Conservation (phyloP, 2,113 vertebrate genomes). For the Illadopsis cleaveri region DNA sequence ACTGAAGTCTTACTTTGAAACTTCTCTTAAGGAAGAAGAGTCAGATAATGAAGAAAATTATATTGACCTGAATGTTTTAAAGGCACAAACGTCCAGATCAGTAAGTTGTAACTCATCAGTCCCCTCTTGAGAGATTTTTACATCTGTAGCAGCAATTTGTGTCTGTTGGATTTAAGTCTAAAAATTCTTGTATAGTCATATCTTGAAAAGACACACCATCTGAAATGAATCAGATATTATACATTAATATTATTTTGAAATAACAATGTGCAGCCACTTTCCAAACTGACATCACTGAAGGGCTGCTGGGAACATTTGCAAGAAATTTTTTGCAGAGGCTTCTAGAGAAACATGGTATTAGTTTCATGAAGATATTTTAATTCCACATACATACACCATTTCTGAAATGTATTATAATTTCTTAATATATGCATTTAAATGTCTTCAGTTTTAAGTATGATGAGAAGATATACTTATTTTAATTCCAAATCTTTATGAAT, state of each 20-base stretch:
- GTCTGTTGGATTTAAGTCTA: not conserved
- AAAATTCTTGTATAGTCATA: not conserved
- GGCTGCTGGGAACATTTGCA: not conserved
- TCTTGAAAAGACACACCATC: not conserved
- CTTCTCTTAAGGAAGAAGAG: constrained; percentile 83
- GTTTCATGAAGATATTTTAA: not conserved
- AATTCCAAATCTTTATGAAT: not conserved
- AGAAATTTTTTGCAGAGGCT: not conserved
- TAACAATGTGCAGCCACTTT: not conserved
- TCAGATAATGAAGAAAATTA: constrained; percentile 89
- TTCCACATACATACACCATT: not conserved
- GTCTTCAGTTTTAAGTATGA: not conserved
- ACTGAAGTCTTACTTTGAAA: constrained; percentile 42
- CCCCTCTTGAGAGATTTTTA: not conserved
- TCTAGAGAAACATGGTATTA: not conserved
- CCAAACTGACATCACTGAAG: not conserved
- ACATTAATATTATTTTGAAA: not conserved
- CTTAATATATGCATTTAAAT: not conserved
- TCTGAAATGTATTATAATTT: not conserved
- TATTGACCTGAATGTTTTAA: constrained; percentile 89
- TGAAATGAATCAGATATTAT: not conserved
- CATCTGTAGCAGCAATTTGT: not conserved
- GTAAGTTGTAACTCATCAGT: constrained; percentile 69
- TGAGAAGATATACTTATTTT: not conserved
- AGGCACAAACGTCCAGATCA: constrained; percentile 78